Conservation (phyloP, 2,797 vertebrate genomes). For the Agapornis canus region DNA sequence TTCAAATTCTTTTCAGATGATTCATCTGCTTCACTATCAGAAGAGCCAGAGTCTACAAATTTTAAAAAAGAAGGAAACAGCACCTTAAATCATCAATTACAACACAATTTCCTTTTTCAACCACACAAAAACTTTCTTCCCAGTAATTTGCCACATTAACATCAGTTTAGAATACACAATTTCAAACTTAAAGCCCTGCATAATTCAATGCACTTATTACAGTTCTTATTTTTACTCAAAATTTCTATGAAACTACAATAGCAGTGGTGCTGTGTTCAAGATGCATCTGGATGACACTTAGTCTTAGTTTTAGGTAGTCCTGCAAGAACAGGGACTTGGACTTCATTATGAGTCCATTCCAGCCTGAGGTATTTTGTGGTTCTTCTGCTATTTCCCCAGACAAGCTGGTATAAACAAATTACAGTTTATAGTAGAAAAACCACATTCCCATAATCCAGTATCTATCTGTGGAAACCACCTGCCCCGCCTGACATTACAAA, state of each 20-base stretch:
- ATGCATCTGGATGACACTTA: not conserved
- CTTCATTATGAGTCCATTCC: not conserved
- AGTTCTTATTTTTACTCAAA: not conserved
- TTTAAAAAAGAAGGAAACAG: not conserved
- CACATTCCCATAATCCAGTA: not conserved
- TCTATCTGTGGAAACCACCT: not conserved
- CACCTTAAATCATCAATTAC: not conserved
- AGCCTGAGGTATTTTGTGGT: not conserved
- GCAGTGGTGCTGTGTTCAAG: not conserved
- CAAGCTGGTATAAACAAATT: not conserved
- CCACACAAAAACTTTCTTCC: not conserved
- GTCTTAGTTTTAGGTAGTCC: not conserved
- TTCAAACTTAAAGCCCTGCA: not conserved
- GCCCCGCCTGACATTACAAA: not conserved
- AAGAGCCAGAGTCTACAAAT: slow-evolving; percentile 89
- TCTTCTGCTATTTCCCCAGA: not conserved
- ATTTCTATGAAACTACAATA: not conserved
- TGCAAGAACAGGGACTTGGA: not conserved
- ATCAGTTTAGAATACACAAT: not conserved
- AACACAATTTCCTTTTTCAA: not conserved
- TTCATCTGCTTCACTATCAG: slow-evolving; percentile 91
- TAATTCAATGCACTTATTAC: not conserved
- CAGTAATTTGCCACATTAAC: not conserved
- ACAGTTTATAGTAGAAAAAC: not conserved
- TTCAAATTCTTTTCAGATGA: slow-evolving; percentile 85